Conservation (phyloP, 2,797 vertebrate species). For the Petrocephalus schoutedeni region DNA sequence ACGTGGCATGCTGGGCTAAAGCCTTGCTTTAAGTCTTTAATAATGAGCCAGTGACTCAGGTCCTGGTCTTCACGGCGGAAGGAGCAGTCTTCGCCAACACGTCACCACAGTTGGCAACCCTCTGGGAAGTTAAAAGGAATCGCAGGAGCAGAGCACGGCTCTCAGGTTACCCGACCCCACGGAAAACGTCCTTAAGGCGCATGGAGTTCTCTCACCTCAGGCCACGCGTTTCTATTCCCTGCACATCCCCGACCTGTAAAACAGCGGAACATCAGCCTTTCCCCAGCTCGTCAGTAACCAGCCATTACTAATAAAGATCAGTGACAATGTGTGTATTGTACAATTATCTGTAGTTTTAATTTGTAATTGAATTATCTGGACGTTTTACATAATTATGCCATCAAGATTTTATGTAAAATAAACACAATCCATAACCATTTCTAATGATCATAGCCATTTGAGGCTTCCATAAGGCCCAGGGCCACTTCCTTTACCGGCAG, state of each 20-base stretch:
- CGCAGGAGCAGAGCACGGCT: neutral
- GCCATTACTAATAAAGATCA: neutral
- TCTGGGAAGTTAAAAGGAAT: neutral
- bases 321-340: neutral
- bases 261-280: neutral
- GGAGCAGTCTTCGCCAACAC: neutral
- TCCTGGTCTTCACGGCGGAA: neutral
- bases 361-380: neutral
- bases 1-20: neutral
- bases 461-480: neutral
- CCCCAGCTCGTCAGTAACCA: neutral
- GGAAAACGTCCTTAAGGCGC: neutral
- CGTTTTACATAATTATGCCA: neutral
- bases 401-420: neutral
- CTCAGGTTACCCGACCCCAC: neutral
- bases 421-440: neutral
- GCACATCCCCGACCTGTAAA: neutral
- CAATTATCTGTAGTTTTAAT: neutral
- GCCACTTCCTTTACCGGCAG: neutral
- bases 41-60: neutral
- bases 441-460: neutral
- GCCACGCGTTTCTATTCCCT: neutral
- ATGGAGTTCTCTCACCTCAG: neutral
- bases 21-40: neutral
- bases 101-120: neutral